These are phyloP conservation scores for Myxocyprinus asiaticus DNA, from an alignment of 2,113 vertebrate species.

Conservation along the genomic window DNA sequence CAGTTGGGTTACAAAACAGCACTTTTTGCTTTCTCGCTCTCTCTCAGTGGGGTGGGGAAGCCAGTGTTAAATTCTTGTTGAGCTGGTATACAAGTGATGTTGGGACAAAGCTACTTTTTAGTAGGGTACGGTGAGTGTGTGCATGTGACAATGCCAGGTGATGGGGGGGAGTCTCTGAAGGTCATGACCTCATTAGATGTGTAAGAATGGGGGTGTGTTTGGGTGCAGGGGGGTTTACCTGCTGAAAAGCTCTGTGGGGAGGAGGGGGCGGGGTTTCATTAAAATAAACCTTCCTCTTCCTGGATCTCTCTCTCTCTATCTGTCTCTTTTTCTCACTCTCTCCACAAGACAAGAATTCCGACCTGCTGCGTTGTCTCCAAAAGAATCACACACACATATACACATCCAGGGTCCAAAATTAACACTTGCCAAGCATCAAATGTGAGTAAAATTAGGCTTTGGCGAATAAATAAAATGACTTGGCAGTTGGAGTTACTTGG, in stretches of 20 bases:
- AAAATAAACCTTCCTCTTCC: constrained; percentile 42
- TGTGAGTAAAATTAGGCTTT: too few species aligned
- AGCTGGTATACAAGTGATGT: constrained; percentile 83
- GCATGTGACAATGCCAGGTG: constrained; percentile 86
- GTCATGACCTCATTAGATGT: constrained; percentile 84
- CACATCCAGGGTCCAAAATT: background rate
- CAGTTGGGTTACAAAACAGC: too few species aligned
- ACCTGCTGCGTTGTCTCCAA: background rate
- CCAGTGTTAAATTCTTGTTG: constrained; percentile 86
- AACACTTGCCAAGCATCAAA: too few species aligned
- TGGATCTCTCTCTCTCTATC: background rate
- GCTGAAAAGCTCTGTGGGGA: constrained; percentile 64
- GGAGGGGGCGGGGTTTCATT: constrained; percentile 43
- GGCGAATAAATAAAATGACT: too few species aligned
- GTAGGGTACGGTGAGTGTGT: constrained; percentile 71
- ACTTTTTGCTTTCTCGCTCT: constrained; percentile 55
- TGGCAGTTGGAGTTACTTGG: too few species aligned
- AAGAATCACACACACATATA: background rate
- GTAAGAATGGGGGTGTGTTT: constrained; percentile 74
- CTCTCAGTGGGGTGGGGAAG: constrained; percentile 88
- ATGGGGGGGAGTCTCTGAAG: constrained; percentile 79
- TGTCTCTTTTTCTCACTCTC: background rate
- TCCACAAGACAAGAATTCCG: background rate
- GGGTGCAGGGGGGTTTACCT: constrained; percentile 78
- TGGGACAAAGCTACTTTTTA: constrained; percentile 80